Evolutionary conservation across 2,113 vertebrate species (phyloP), one percentile per base, ranked within the genome.

Genomic region (Ceyx cyanopectus): DNA sequence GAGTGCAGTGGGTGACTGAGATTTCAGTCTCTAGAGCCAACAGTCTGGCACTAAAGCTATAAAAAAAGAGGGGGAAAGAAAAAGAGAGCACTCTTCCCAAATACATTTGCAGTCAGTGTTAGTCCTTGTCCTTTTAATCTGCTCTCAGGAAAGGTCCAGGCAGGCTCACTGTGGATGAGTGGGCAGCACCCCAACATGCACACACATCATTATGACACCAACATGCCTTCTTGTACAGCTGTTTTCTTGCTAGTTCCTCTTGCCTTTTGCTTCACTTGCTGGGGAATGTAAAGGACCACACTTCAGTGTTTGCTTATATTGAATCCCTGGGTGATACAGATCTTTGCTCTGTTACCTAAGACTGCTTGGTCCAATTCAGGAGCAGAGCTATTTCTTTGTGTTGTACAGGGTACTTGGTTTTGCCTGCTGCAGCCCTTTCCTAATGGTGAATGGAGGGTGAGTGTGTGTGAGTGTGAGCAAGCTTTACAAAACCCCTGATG

Each of bases 401-500:
- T 81, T 77, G 65, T 75, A 41, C 16, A 22, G 69, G 77, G 30
- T 78, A 15, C 70, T 93, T 73, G 79, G 46, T 84, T 92, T 78
- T 81, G 90, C 94, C 79, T 81, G 76, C 91, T 94, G 82, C 89
- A 91, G 76, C 69, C 53, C 68, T 75, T 90, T 89, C 82, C 88
- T 84, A 79, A 46, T 58, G 72, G 79, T 80, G 75, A 95, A 92
- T 34, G 69, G 83, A 57, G 63, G 61, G 22, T 3, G 11, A 21
- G 27, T 18, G 51, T 11, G 43, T 10, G 67, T 18, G 73, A 5
- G 58, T 14, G 72, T 26, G 73, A 46, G 51, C 3, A 5, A 75
- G 89, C 84, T 87, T 88, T 94, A 95, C 87, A 94, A 94, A 94
- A 82, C 91, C 81, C 61, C 80, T 77, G 68, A 84, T 8, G 67